These are phyloP conservation scores for Himalopsyche anomala DNA, from an alignment of 2,888 invertebrate genomes.

Conservation along the genomic window DNA sequence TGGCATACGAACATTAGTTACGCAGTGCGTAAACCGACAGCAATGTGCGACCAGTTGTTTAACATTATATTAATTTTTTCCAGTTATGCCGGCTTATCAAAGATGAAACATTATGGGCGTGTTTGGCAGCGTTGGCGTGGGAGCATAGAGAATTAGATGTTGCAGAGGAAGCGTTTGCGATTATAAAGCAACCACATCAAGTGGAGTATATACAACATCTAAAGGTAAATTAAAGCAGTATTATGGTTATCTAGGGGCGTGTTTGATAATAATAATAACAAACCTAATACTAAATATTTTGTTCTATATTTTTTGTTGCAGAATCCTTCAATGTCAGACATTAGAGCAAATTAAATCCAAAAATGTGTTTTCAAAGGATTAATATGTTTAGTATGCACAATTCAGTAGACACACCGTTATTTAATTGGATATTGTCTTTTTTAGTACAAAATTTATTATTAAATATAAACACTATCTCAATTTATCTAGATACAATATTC, in stretches of 20 bases:
- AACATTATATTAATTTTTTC: background rate
- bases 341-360: slow-evolving; percentile 4
- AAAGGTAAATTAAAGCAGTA: slow-evolving; percentile 76
- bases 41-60: too few species aligned
- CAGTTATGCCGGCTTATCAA: slow-evolving; percentile 76
- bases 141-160: slow-evolving; percentile 90
- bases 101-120: slow-evolving; percentile 90
- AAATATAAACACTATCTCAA: too few species aligned
- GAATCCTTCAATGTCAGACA: slow-evolving; percentile 55
- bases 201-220: slow-evolving; percentile 90
- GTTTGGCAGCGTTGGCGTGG: slow-evolving; percentile 93
- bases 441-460: too few species aligned
- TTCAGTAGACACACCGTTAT: too few species aligned
- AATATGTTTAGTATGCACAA: background rate
- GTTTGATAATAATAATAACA: background rate
- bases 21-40: too few species aligned
- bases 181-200: slow-evolving; percentile 80
- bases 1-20: too few species aligned
- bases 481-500: too few species aligned
- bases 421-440: too few species aligned
- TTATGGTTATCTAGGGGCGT: background rate
- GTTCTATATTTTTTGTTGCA: slow-evolving; percentile 36
- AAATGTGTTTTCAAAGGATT: background rate
- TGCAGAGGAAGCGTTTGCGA: slow-evolving; percentile 95
- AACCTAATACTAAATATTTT: background rate